A percentile compares a stretch with the other conserved stretches of the same genome.
phyloP scores from a whole-genome alignment of 2,888 invertebrate species.

The Tenthredo notha region DNA sequence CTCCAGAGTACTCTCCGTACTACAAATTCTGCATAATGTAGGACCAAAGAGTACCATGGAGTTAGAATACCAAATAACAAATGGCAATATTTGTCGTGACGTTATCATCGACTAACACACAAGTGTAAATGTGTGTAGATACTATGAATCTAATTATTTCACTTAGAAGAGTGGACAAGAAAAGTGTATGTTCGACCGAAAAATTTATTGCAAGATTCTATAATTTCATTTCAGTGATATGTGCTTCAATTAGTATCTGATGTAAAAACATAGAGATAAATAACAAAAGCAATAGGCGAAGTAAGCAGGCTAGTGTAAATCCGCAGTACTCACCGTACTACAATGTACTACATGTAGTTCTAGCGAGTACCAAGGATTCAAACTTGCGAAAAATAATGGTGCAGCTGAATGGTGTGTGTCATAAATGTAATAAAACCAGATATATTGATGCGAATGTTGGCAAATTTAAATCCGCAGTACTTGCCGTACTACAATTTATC shows the following conservation, averaged over 20 bases:
- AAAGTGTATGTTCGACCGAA: neutral
- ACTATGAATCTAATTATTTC: neutral
- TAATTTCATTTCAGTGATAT: neutral
- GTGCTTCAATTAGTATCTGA: neutral
- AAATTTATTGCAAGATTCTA: neutral
- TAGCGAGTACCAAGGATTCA: constrained; percentile 32
- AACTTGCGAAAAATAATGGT: neutral
- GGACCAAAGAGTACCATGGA: constrained; percentile 50
- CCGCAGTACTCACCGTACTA: constrained; percentile 48
- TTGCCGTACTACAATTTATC: constrained; percentile 24
- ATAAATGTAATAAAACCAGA: neutral
- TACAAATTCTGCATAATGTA: constrained; percentile 53
- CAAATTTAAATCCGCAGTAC: constrained; percentile 16
- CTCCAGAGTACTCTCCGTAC: constrained; percentile 54
- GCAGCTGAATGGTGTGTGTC: neutral
- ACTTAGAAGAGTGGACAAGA: neutral
- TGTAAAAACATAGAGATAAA: neutral
- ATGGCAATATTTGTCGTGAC: neutral
- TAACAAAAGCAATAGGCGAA: neutral
- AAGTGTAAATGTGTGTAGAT: neutral
- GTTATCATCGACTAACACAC: neutral
- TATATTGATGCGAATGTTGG: neutral
- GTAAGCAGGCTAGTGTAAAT: constrained; percentile 7
- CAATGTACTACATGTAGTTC: constrained; percentile 39
- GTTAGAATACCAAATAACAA: constrained; percentile 12